Evolutionary conservation across 2,113 vertebrate genomes (phyloP).

Genomic region (Rhinolophus ferrumequinum): DNA sequence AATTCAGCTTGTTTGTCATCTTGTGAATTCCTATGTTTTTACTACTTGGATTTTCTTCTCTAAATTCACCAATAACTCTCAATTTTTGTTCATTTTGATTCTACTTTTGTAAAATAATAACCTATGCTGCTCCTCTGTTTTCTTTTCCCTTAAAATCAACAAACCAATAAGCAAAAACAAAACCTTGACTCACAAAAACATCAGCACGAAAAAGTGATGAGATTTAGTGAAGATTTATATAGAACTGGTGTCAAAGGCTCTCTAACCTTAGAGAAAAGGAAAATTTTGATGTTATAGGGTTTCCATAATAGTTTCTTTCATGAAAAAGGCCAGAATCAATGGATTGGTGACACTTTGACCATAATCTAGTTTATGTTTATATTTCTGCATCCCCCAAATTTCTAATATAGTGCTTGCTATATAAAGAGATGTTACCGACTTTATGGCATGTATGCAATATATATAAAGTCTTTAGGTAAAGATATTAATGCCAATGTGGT

Average conservation of each 20-base stretch:
- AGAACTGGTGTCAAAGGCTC: neutral
- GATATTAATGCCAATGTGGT: neutral
- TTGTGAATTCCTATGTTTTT: neutral
- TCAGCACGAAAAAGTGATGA: neutral
- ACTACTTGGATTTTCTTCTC: neutral
- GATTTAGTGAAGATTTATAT: neutral
- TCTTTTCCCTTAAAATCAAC: neutral
- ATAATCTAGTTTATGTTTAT: neutral
- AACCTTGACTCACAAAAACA: neutral
- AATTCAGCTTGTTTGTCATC: neutral
- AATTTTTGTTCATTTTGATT: slow-evolving; percentile 31
- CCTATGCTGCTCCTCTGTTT: neutral
- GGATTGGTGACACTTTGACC: neutral
- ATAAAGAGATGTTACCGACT: neutral
- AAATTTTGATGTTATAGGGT: neutral
- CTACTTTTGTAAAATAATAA: neutral
- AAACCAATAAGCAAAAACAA: slow-evolving; percentile 1
- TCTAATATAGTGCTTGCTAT: neutral
- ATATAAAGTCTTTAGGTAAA: neutral
- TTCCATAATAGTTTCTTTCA: neutral
- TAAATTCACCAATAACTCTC: neutral
- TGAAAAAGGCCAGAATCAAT: neutral
- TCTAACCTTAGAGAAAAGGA: neutral
- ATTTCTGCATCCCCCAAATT: neutral
- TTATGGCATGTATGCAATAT: neutral